A percentile compares a stretch with the other conserved stretches of the same genome.
Evolutionary conservation across 2,113 vertebrate genomes (phyloP).

Genomic region (Uria aalge): DNA sequence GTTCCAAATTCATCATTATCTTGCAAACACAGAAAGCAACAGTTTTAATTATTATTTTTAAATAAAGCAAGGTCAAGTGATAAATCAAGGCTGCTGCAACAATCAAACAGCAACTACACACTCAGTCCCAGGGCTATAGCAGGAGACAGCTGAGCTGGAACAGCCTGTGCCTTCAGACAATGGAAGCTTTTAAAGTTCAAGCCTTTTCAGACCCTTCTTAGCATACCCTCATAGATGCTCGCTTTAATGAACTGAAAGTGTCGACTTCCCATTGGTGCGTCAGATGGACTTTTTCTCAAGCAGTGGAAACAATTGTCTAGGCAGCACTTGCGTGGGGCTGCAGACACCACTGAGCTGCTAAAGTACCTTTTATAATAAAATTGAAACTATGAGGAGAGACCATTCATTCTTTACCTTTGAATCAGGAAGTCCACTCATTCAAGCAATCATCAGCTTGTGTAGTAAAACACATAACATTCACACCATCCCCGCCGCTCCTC

Average conservation of each 20-base stretch:
- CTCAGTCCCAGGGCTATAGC: not conserved
- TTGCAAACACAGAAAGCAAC: not conserved
- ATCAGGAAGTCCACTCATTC: conserved; percentile 59
- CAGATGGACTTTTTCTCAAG: conserved; percentile 60
- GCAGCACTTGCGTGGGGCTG: conserved; percentile 19
- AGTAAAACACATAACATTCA: not conserved
- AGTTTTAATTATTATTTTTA: not conserved
- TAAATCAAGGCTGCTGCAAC: not conserved
- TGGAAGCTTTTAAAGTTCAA: not conserved
- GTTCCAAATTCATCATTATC: not conserved
- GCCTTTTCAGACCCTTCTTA: not conserved
- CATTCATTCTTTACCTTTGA: conserved; percentile 47
- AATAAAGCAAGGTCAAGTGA: not conserved
- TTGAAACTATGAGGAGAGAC: conserved; percentile 33
- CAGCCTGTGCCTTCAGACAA: not conserved
- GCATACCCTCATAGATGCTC: not conserved
- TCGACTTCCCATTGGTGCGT: conserved; percentile 34
- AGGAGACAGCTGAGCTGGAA: not conserved
- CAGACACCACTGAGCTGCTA: not conserved
- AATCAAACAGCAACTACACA: not conserved
- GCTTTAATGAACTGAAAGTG: conserved; percentile 55
- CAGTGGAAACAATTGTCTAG: conserved; percentile 41
- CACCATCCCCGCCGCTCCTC: not conserved
- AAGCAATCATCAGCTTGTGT: not conserved
- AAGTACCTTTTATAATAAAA: conserved; percentile 37